Evolutionary conservation across 2,888 invertebrate species (phyloP).

Genomic region (Melanotus villosus): DNA sequence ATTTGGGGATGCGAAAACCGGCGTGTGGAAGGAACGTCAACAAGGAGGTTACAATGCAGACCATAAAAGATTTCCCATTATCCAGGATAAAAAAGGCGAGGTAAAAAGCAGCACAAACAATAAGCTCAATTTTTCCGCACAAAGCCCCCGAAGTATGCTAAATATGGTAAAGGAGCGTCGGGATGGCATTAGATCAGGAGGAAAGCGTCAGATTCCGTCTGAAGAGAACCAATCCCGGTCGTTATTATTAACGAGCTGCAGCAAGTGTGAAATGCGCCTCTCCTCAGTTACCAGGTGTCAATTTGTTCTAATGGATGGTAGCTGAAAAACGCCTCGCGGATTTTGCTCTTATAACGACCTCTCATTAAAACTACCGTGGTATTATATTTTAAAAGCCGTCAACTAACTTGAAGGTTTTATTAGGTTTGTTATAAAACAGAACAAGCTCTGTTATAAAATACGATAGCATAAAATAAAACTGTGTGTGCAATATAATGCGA

Average conservation of each 20-base stretch:
- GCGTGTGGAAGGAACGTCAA: too few relatives aligned
- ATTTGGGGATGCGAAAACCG: too few relatives aligned
- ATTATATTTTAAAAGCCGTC: slow-evolving; percentile 59
- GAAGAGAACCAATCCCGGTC: slow-evolving; percentile 62
- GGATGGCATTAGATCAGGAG: slow-evolving; percentile 34
- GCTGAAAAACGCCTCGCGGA: slow-evolving; percentile 59
- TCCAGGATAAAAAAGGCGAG: not conserved
- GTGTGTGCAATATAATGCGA: slow-evolving; percentile 33
- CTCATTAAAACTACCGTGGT: slow-evolving; percentile 61
- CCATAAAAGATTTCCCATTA: not conserved
- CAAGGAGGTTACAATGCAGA: not conserved
- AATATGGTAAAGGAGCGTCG: slow-evolving; percentile 25
- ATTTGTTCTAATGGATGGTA: slow-evolving; percentile 70
- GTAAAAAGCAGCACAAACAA: slow-evolving; percentile 16
- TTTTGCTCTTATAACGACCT: slow-evolving; percentile 59
- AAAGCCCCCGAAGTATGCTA: slow-evolving; percentile 32
- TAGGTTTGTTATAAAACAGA: slow-evolving; percentile 49
- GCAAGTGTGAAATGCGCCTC: slow-evolving; percentile 57
- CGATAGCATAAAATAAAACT: slow-evolving; percentile 33
- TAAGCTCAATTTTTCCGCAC: slow-evolving; percentile 28
- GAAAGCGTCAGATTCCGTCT: slow-evolving; percentile 46
- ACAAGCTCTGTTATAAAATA: slow-evolving; percentile 44
- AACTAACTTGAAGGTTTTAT: slow-evolving; percentile 51
- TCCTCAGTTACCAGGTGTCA: slow-evolving; percentile 68
- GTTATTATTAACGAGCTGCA: slow-evolving; percentile 66